phyloP scores from a whole-genome alignment of 2,797 vertebrate species.

The Sebastes steindachneri region DNA sequence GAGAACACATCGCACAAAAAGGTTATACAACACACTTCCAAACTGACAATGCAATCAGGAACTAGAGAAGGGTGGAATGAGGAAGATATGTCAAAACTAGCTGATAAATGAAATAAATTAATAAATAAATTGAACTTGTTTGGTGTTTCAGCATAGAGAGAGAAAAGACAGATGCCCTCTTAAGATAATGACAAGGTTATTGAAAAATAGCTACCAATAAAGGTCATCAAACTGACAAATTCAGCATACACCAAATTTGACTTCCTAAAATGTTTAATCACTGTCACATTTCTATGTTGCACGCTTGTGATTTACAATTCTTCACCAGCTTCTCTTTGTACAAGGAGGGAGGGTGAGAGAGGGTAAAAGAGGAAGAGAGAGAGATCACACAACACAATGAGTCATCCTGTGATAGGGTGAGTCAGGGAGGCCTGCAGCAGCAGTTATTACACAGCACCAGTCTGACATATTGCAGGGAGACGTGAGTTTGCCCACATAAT shows the following conservation, averaged over 20 bases:
- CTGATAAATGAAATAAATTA: not conserved
- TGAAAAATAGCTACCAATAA: not conserved
- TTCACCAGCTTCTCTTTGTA: not conserved
- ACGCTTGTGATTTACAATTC: not conserved
- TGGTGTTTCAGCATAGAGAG: not conserved
- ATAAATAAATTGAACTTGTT: not conserved
- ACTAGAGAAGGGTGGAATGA: not conserved
- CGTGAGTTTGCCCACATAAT: slow-evolving; percentile 23
- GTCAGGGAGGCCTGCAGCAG: slow-evolving; percentile 46
- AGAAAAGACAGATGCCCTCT: not conserved
- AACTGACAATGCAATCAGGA: not conserved
- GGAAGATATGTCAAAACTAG: not conserved
- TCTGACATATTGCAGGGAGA: slow-evolving; percentile 46
- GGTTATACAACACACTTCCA: not conserved
- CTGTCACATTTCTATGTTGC: not conserved
- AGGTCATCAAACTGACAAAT: too few species aligned
- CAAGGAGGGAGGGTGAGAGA: not conserved
- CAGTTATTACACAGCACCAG: slow-evolving; percentile 20
- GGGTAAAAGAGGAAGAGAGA: slow-evolving; percentile 48
- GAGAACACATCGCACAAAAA: not conserved
- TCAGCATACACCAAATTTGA: not conserved
- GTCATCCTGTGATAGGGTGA: slow-evolving; percentile 55
- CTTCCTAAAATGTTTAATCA: not conserved
- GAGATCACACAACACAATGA: slow-evolving; percentile 59
- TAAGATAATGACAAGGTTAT: not conserved